phyloP scores from a whole-genome alignment of 1,140 invertebrate genomes.

The Euura lappo region DNA sequence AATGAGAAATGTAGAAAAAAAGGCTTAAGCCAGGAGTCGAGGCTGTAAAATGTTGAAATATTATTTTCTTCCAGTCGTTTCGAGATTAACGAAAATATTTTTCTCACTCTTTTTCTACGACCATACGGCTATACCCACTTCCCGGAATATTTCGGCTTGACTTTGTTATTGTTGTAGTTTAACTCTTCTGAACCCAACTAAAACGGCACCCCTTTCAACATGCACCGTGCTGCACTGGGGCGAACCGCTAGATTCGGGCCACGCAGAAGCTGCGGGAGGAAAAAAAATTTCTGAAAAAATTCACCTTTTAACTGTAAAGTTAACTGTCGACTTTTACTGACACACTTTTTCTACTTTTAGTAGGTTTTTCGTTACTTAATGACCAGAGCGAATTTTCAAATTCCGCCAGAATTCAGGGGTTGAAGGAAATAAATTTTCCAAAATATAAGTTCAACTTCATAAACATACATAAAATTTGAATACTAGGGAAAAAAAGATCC shows the following conservation, averaged over 20 bases:
- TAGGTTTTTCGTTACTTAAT: no score
- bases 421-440: no score
- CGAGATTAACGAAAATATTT: not conserved
- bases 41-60: not conserved
- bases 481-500: no score
- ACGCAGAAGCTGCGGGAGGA: conserved; percentile 12
- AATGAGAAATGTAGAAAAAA: not conserved
- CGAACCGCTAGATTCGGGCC: conserved; percentile 17
- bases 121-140: conserved; percentile 1
- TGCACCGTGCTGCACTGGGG: not conserved
- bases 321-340: conserved; percentile 31
- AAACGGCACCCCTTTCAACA: conserved; percentile 8
- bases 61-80: not conserved
- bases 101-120: conserved; percentile 21
- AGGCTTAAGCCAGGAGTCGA: not conserved
- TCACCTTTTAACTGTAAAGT: conserved; percentile 36
- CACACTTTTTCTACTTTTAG: conserved; percentile 29
- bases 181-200: not conserved
- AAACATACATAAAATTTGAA: no score
- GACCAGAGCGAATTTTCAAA: no score
- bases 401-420: no score
- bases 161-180: conserved; percentile 23
- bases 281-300: conserved; percentile 19
- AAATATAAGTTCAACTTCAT: no score
- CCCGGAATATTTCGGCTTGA: conserved; percentile 14